Base-by-base conservation (phyloP, 2,888 invertebrate genomes). In the Apoderus coryli region DNA sequence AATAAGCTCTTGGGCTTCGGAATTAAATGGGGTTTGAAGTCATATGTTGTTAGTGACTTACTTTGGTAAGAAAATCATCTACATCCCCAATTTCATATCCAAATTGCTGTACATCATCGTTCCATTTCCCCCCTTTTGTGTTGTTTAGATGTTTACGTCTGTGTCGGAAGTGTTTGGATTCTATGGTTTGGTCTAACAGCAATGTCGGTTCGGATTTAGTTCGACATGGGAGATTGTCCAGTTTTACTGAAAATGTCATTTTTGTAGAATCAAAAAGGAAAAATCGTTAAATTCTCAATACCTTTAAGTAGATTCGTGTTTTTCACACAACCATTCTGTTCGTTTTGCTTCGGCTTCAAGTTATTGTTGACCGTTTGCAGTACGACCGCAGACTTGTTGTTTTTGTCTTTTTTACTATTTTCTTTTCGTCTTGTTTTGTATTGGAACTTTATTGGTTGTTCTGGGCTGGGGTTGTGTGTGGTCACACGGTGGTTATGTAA, bases 41-140 rank as follows among this genome's bases (percentile, higher is more conserved):
- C n/a, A n/a, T 16, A 25, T n/a, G n/a, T n/a, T n/a, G n/a, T n/a
- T n/a, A n/a, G 3, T 23, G 25, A 22, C 56, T 56, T 50, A 76
- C 77, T 67, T 79, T 77, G 4, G 75, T 72, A 29, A 84, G 63
- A 53, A 82, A 82, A 37, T 72, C 72, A 51, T 82, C 81, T 37
- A 84, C 67, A 54, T 84, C 81, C 37, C 72, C 67, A 27, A 84
- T 82, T 43, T 82, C 80, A 46, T 84, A 82, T 28, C 82, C 82
- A 45, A 82, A 80, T 33, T 54, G 53, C 30, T 50, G 48, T 9
- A 43, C 36, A n/a, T 45, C 42, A 4, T 39, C 38, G 4, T 36
- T 23, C 27, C 19, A 29, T 11, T 13, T 5, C 10, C 29, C 22
- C 5, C 12, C 10, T 7, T 9, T 11, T 22, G 58, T 53, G 38